These are phyloP conservation scores for Drosophila meridionalis DNA, from an alignment of 2,888 invertebrate species.

Conservation along the genomic window DNA sequence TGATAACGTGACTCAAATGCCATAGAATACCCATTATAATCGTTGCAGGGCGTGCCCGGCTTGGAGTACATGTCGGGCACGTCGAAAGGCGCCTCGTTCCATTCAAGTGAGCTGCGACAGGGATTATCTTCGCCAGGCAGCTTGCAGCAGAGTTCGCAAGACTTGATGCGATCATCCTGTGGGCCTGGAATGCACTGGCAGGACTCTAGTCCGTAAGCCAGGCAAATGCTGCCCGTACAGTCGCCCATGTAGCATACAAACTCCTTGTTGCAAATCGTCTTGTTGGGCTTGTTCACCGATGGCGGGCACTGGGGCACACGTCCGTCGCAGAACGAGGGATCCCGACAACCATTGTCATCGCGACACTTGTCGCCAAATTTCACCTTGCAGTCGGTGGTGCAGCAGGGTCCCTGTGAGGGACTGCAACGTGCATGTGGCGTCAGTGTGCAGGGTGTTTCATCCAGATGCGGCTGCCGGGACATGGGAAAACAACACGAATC, in stretches of 20 bases:
- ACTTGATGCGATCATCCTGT: conserved; percentile 92
- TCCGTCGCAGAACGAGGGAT: conserved; percentile 96
- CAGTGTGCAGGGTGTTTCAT: conserved; percentile 94
- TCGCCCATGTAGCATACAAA: conserved; percentile 98
- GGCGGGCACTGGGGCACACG: conserved; percentile 95
- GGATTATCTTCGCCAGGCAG: conserved; percentile 92
- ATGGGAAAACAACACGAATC: conserved; percentile 97
- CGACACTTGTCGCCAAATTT: conserved; percentile 95
- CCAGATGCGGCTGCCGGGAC: conserved; percentile 90
- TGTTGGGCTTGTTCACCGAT: conserved; percentile 95
- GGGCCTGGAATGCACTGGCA: conserved; percentile 95
- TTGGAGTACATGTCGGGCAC: conserved; percentile 97
- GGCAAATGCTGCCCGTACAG: conserved; percentile 99
- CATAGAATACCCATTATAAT: conserved; percentile 91
- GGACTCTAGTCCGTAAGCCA: conserved; percentile 97
- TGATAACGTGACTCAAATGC: background rate
- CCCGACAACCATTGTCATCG: conserved; percentile 96
- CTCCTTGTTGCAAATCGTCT: conserved; percentile 98
- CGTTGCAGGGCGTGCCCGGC: conserved; percentile 97
- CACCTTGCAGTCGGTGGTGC: conserved; percentile 93
- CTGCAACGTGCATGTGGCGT: conserved; percentile 87
- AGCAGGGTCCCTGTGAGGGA: conserved; percentile 94
- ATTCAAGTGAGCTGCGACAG: conserved; percentile 95
- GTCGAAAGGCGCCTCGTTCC: conserved; percentile 95
- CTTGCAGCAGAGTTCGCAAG: conserved; percentile 97